A percentile compares a stretch with the other conserved stretches of the same genome.
phyloP scores from a whole-genome alignment of 1,140 invertebrate species.

The Eulimnadia texana region DNA sequence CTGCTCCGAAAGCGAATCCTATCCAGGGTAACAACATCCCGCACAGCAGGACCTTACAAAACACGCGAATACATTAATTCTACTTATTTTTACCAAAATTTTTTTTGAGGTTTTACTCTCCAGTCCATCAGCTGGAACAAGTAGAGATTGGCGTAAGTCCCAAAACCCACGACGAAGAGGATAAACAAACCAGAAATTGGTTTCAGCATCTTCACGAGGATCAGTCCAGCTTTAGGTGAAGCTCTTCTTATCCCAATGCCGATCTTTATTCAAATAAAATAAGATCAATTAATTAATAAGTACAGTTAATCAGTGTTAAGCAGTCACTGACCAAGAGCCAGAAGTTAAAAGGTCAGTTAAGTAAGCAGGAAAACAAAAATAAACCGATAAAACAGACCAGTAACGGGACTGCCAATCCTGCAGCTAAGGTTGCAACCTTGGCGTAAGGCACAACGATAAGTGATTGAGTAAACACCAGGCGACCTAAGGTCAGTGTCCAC shows the following conservation, averaged over 20 bases:
- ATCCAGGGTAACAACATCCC: slow-evolving; percentile 73
- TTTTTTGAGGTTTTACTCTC: slow-evolving; percentile 39
- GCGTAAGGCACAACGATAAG: slow-evolving; percentile 62
- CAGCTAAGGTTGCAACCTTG: slow-evolving; percentile 57
- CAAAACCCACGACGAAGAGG: slow-evolving; percentile 78
- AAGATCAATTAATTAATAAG: slow-evolving; percentile 8
- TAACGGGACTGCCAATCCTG: slow-evolving; percentile 67
- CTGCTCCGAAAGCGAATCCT: slow-evolving; percentile 63
- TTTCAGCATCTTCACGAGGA: slow-evolving; percentile 65
- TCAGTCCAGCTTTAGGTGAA: slow-evolving; percentile 44
- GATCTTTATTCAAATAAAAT: slow-evolving; percentile 14
- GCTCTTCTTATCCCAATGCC: slow-evolving; percentile 30
- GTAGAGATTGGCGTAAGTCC: slow-evolving; percentile 76
- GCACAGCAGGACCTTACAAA: slow-evolving; percentile 53
- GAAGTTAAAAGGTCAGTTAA: neutral
- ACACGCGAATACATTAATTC: neutral
- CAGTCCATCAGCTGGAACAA: slow-evolving; percentile 72
- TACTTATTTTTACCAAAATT: neutral
- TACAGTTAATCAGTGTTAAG: too few relatives aligned
- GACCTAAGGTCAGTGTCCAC: slow-evolving; percentile 88
- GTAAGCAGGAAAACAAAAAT: slow-evolving; percentile 20
- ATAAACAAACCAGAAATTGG: slow-evolving; percentile 71
- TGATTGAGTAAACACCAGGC: slow-evolving; percentile 52
- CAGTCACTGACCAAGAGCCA: neutral
- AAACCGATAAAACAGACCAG: slow-evolving; percentile 61